Evolutionary conservation across 2,113 vertebrate genomes (phyloP).

Genomic region (Phaethornis superciliosus): DNA sequence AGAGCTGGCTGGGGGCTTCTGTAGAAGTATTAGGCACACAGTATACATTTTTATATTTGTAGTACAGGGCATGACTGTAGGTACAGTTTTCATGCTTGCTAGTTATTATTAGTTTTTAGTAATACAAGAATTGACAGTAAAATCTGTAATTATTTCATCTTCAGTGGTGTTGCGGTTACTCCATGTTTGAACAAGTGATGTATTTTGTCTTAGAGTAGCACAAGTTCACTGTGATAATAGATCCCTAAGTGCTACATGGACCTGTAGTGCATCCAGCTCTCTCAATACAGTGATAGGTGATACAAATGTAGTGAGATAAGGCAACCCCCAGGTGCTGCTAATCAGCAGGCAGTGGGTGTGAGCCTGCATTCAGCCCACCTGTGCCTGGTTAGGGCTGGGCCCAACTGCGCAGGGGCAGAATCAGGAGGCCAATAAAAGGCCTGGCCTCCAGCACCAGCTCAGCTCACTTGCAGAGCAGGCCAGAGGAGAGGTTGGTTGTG

Average conservation of each 20-base stretch:
- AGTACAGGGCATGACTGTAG: neutral
- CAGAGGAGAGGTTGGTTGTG: too few species aligned
- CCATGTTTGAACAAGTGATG: neutral
- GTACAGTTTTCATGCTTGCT: neutral
- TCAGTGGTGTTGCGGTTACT: neutral
- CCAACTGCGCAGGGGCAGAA: too few species aligned
- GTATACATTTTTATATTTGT: neutral
- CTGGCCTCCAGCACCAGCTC: too few species aligned
- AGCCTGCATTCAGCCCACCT: too few species aligned
- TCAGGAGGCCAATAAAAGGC: too few species aligned
- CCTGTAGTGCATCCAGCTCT: neutral
- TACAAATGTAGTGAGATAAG: too few species aligned
- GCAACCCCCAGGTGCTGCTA: too few species aligned
- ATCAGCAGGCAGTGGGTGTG: too few species aligned
- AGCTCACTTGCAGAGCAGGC: too few species aligned
- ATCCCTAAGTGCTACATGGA: accelerated
- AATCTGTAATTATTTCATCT: neutral
- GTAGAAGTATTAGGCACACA: accelerated
- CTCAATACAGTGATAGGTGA: neutral
- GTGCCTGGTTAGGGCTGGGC: too few species aligned
- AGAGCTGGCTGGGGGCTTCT: neutral
- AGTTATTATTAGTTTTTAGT: neutral
- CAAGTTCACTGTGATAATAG: neutral
- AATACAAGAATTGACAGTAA: neutral
- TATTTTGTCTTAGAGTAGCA: neutral